Evolutionary conservation across 30 jellyfish, hydroid and myxozoan species (phyloP).

Genomic region (Aurelia coerulea): DNA sequence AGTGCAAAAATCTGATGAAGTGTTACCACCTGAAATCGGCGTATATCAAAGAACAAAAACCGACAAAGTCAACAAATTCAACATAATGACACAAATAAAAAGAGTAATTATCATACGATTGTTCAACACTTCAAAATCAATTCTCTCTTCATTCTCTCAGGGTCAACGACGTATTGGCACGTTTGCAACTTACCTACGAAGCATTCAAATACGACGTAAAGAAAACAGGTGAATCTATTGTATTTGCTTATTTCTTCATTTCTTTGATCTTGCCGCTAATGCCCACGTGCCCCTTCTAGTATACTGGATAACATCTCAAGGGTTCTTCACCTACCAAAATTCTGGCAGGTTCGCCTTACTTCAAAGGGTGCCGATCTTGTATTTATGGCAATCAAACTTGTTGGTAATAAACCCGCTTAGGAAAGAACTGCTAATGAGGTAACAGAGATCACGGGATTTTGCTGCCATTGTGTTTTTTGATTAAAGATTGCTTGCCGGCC

Average conservation of each 20-base stretch:
- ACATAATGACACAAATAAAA: too few relatives aligned
- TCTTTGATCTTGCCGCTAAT: conserved; percentile 48
- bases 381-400: conserved; percentile 5
- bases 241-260: conserved; percentile 1
- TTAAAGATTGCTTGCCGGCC: neutral
- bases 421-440: conserved; percentile 6
- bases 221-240: conserved; percentile 36
- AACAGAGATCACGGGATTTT: neutral
- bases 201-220: conserved; percentile 11
- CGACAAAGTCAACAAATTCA: too few relatives aligned
- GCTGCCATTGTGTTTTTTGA: neutral
- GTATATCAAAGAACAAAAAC: too few relatives aligned
- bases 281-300: conserved; percentile 16
- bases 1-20: too few relatives aligned
- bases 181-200: conserved; percentile 6
- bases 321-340: conserved; percentile 36
- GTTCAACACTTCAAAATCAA: neutral
- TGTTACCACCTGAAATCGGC: too few relatives aligned
- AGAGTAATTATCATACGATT: neutral
- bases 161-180: too few relatives aligned
- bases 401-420: neutral
- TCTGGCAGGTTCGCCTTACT: conserved; percentile 32
- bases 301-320: conserved; percentile 44
- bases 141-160: neutral
- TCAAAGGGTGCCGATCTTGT: conserved; percentile 51